Percentiles rank a stretch among this genome's conserved stretches.
Evolutionary conservation across 2,113 vertebrate species (phyloP).

Genomic region (Chauna torquata): DNA sequence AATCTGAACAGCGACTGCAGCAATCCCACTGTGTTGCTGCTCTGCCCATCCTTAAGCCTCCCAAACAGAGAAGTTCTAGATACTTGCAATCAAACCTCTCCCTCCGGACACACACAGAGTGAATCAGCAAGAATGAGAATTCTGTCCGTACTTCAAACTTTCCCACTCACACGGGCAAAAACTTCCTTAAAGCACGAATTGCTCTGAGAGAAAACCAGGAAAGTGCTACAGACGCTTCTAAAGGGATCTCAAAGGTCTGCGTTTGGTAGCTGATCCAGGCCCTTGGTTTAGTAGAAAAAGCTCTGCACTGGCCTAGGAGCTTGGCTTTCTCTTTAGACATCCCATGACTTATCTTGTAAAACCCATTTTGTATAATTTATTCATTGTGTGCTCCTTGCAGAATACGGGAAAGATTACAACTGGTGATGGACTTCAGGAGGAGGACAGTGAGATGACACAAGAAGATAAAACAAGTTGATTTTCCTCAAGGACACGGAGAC

Average conservation of each 20-base stretch:
- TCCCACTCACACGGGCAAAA: background rate
- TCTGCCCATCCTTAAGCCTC: background rate
- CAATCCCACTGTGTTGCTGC: background rate
- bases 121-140: background rate
- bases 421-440: conserved; percentile 6
- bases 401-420: conserved; percentile 8
- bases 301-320: background rate
- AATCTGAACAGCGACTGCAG: background rate
- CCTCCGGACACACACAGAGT: background rate
- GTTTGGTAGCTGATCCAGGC: background rate
- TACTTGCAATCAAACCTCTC: background rate
- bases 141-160: background rate
- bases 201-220: background rate
- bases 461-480: conserved; percentile 24
- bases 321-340: conserved; percentile 7
- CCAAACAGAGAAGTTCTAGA: background rate
- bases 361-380: background rate
- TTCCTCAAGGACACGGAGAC: background rate
- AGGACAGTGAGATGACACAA: background rate
- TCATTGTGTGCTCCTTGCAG: background rate
- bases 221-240: background rate
- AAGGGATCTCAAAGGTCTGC: background rate
- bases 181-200: background rate
- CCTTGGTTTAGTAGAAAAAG: background rate
- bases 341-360: background rate